Conservation (phyloP, 2,797 vertebrate genomes). For the Ctenopoma multispine region DNA sequence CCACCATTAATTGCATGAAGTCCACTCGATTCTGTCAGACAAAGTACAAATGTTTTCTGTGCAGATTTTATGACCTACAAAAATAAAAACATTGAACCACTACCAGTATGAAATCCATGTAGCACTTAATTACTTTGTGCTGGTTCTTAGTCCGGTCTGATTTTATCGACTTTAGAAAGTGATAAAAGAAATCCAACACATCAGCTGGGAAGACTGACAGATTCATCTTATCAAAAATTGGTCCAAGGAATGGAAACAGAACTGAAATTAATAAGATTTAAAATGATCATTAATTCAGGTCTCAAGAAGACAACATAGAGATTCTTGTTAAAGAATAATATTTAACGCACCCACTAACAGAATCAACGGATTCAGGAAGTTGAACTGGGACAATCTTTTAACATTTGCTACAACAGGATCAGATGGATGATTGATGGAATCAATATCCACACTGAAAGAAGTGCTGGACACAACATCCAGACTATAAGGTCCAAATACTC, state of each 20-base stretch:
- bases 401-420: conserved; percentile 85
- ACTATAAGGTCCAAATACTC: conserved; percentile 85
- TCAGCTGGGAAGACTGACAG: conserved; percentile 52
- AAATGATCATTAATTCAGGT: conserved; percentile 7
- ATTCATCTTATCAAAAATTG: conserved; percentile 55
- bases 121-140: conserved; percentile 37
- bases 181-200: conserved; percentile 59
- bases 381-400: conserved; percentile 80
- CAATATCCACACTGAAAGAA: conserved; percentile 84
- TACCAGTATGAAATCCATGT: neutral
- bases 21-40: conserved; percentile 77
- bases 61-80: neutral
- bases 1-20: conserved; percentile 88
- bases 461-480: conserved; percentile 87
- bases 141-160: conserved; percentile 53
- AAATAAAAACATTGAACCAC: neutral
- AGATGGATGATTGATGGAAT: conserved; percentile 82
- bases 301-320: neutral
- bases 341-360: conserved; percentile 72
- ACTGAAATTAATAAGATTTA: conserved; percentile 46
- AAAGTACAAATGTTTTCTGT: neutral
- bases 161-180: conserved; percentile 60
- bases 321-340: neutral
- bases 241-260: conserved; percentile 61
- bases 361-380: conserved; percentile 73